These are phyloP conservation scores for Trichonephila clavipes DNA, from an alignment of 1,140 invertebrate species.

Conservation along the genomic window DNA sequence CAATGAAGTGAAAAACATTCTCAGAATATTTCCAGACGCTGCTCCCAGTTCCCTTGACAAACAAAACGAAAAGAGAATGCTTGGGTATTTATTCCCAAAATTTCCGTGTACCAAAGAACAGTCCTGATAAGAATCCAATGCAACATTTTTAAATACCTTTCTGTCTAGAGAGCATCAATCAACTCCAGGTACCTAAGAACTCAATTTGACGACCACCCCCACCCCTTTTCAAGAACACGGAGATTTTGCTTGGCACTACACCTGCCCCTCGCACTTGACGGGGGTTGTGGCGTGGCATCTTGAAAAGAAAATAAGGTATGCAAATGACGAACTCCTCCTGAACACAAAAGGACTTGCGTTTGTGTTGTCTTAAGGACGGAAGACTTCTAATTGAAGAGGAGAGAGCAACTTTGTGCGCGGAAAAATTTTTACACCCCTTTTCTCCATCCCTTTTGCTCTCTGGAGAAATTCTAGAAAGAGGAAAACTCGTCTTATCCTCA, in stretches of 20 bases:
- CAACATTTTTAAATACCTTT: no score
- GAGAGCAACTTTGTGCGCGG: background rate
- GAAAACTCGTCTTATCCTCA: constrained; percentile 15
- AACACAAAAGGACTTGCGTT: constrained; percentile 38
- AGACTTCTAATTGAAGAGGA: constrained; percentile 67
- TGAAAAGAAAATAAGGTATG: constrained; percentile 66
- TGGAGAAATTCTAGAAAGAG: constrained; percentile 51
- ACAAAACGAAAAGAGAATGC: no score
- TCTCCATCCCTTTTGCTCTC: constrained; percentile 3
- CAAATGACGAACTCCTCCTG: constrained; percentile 59
- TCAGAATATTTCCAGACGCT: no score
- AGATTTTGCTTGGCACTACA: background rate
- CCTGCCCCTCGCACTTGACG: background rate
- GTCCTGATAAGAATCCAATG: no score
- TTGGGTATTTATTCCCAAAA: no score
- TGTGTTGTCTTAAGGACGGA: constrained; percentile 28
- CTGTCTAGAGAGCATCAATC: no score
- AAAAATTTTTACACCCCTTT: constrained; percentile 35
- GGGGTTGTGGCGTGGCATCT: constrained; percentile 43
- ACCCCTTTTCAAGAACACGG: background rate
- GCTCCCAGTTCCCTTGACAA: no score
- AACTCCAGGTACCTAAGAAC: no score
- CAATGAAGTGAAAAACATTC: no score
- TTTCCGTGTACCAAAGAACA: no score
- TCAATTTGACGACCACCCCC: constrained; percentile 29